Base-by-base conservation (phyloP, 2,888 invertebrate genomes). In the Chalcis sispes region DNA sequence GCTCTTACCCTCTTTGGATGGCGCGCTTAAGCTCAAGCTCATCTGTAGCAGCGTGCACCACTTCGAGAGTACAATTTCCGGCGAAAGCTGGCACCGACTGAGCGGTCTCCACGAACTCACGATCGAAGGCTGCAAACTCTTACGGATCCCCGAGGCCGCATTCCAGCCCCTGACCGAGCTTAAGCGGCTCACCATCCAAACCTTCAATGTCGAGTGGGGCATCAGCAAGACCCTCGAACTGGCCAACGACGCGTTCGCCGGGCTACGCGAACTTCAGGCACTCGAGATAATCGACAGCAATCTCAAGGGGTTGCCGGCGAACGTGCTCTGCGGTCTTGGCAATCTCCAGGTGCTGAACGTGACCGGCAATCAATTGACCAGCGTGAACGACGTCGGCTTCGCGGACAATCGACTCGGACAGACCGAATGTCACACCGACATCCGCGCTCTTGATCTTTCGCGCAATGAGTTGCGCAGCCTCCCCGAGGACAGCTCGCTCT, bases 201-300 rank as follows among this genome's bases (percentile, higher is more conserved):
- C 96, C 20, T 92, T 93, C 86, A 96, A 96, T 89, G 91, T 92
- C 23, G 93, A 95, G 79, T 96, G 96, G 96, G 90, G 91, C 40
- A 91, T 93, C 79, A 92, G 91, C 46, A 94, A 94, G 89, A 93
- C 92, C 82, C 91, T 97, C 84, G 95, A 96, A 85, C 89, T 96
- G 84, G 91, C 92, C 77, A 89, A 92, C 79, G 92, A 92, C 82
- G 92, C 94, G 79, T 93, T 97, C 85, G 91, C 92, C 83, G 95
- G 95, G 78, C 90, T 97, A 81, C 92, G 93, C 84, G 95, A 96
- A 89, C 90, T 97, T 65, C 94, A 94, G 87, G 91, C 92, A 75
- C 90, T 96, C 84, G 94, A 96, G 89, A 90, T 97, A 88, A 93
- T 93, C 85, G 93, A 94, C 89, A 96, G 95, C 90, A 96, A 96